A percentile compares a stretch with the other conserved stretches of the same genome.
Evolutionary conservation across 2,113 vertebrate species (phyloP).

Genomic region (Panthera leo): DNA sequence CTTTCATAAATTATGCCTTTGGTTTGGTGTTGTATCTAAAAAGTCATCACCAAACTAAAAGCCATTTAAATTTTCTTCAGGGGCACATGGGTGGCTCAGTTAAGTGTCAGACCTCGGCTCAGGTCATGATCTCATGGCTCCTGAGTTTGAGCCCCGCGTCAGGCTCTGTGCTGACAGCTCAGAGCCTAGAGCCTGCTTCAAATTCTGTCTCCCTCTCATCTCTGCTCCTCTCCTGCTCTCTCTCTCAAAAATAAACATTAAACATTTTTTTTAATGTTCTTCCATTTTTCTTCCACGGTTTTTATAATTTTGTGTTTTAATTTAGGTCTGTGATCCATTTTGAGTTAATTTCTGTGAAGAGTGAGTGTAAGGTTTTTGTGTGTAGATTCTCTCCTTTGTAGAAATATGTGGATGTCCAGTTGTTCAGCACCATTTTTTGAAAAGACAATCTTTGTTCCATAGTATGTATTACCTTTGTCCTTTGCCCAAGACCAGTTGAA

Average conservation of each 20-base stretch:
- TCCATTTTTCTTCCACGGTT: not conserved
- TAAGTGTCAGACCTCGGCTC: no score
- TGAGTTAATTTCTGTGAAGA: not conserved
- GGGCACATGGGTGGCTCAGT: no score
- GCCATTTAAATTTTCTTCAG: not conserved
- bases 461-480: not conserved
- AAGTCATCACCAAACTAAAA: not conserved
- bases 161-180: no score
- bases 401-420: not conserved
- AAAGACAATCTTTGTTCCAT: not conserved
- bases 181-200: no score
- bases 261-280: not conserved
- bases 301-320: not conserved
- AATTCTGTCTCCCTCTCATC: no score
- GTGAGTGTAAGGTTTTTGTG: not conserved
- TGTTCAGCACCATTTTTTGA: not conserved
- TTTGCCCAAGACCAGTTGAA: not conserved
- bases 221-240: no score
- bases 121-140: no score
- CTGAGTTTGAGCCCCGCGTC: no score
- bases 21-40: not conserved
- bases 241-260: no score
- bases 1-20: not conserved
- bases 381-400: not conserved
- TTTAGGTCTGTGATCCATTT: not conserved